These are phyloP conservation scores for Cheiracanthium punctorium DNA, from an alignment of 2,888 invertebrate genomes.

Conservation along the genomic window DNA sequence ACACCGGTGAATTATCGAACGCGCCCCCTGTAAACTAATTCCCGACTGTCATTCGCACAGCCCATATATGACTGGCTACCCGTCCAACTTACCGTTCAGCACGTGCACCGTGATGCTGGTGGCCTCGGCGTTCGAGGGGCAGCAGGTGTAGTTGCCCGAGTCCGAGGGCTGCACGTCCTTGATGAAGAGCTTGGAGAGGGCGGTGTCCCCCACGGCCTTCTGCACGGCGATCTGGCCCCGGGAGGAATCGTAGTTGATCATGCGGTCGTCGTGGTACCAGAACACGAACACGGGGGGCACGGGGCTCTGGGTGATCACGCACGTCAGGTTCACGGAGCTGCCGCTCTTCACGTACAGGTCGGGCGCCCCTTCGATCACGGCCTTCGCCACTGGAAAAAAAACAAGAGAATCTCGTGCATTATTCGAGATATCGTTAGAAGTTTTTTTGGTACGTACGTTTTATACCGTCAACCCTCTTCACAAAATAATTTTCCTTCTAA, in stretches of 20 bases:
- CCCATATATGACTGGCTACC: too few species aligned
- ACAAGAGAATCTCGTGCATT: too few species aligned
- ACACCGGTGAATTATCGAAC: too few species aligned
- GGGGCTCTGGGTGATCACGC: conserved; percentile 93
- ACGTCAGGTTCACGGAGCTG: conserved; percentile 88
- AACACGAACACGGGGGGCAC: conserved; percentile 95
- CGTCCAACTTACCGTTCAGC: conserved; percentile 86
- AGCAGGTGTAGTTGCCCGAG: conserved; percentile 93
- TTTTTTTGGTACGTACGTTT: too few species aligned
- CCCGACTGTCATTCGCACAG: too few species aligned
- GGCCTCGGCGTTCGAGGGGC: conserved; percentile 88
- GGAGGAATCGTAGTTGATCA: conserved; percentile 89
- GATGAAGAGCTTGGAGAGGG: conserved; percentile 90
- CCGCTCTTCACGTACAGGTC: conserved; percentile 94
- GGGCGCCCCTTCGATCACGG: conserved; percentile 89
- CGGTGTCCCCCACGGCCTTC: conserved; percentile 87
- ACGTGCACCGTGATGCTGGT: conserved; percentile 90
- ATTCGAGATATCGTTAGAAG: too few species aligned
- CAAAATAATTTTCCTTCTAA: too few species aligned
- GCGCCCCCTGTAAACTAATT: too few species aligned
- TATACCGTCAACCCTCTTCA: too few species aligned
- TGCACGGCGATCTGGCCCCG: conserved; percentile 88
- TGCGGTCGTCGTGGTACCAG: conserved; percentile 95
- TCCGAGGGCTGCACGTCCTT: conserved; percentile 84
- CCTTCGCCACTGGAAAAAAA: conserved; percentile 85